These are phyloP conservation scores for Sericinus montela DNA, from an alignment of 2,888 invertebrate species.

Conservation along the genomic window DNA sequence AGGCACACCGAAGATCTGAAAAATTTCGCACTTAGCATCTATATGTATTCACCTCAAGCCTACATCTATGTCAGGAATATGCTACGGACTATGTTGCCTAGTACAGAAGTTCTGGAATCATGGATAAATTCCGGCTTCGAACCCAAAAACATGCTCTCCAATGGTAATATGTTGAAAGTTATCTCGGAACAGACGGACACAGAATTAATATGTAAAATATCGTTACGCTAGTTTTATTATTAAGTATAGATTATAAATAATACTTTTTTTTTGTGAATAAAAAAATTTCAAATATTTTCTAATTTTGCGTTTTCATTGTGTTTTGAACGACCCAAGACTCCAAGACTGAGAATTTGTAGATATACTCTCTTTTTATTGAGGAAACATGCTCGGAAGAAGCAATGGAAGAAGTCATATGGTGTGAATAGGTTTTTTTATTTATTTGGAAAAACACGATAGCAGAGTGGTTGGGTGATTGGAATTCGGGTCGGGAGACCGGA, in stretches of 20 bases:
- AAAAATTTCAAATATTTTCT: constrained; percentile 18
- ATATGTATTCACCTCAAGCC: constrained; percentile 70
- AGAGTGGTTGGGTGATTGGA: no score
- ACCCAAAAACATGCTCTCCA: constrained; percentile 52
- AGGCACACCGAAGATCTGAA: constrained; percentile 68
- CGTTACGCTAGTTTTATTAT: constrained; percentile 41
- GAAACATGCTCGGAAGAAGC: no score
- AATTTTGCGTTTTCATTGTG: no score
- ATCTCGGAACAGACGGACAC: constrained; percentile 61
- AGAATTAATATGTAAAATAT: constrained; percentile 61
- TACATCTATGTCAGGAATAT: constrained; percentile 69
- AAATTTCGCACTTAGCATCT: constrained; percentile 66
- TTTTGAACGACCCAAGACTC: no score
- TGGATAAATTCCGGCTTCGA: constrained; percentile 60
- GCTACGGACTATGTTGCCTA: constrained; percentile 63
- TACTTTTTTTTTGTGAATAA: constrained; percentile 31
- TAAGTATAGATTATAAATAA: constrained; percentile 31
- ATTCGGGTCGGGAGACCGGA: no score
- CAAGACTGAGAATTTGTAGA: no score
- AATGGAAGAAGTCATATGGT: no score
- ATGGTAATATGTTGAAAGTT: constrained; percentile 55
- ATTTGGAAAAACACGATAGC: no score
- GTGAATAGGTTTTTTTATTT: no score
- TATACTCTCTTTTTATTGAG: no score
- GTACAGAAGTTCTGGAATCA: constrained; percentile 61